Base-by-base conservation (phyloP, 2,888 invertebrate species). In the Caenorhabditis sp. region DNA sequence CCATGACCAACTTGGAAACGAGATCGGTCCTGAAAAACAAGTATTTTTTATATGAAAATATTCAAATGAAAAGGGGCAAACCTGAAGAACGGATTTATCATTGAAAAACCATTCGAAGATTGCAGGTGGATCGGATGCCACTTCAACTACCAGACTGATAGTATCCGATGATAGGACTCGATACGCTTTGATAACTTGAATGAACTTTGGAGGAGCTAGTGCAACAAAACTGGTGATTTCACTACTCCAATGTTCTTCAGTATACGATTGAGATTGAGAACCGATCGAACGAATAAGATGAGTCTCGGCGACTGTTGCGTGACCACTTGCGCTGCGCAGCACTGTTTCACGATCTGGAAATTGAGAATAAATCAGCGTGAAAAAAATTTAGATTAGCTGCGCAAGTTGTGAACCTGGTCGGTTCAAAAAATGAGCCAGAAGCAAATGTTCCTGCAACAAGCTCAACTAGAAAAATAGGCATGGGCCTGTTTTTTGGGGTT, bases 171-270 rank as follows among this genome's bases (percentile, higher is more conserved):
- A 63, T 36, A 83, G 77, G 17, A 86, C 83, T 25, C 86, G 83
- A 64, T 86, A 86, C 27, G 86, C 86, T 70, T 86, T 85, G 76
- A 86, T 87, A 21, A 79, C 79, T 60, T 79, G 82, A n/a, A 82
- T 81, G 67, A 86, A 86, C 65, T 87, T 87, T n/a, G 86, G 86
- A 23, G 86, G 86, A 17, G 82, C 80, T 25, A 79, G 63, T n/a
- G 85, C 82, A 20, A 84, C 83, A 70, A 86, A 85, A 59, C 83
- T 83, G n/a, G 84, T 84, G 69, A 86, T 85, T 60, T 85, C 86
- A 27, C 85, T 84, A 63, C 84, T 80, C 84, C 86, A 86, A 63
- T 86, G 86, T 60, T 86, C 86, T 72, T 86, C 86, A 20, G 81
- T 83, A 64, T 76, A 82, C 17, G 80, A 78, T 53, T 80, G 78